Evolutionary conservation across 92 coral and sea anemone species (phyloP).

Genomic region (Paramuricea clavata): DNA sequence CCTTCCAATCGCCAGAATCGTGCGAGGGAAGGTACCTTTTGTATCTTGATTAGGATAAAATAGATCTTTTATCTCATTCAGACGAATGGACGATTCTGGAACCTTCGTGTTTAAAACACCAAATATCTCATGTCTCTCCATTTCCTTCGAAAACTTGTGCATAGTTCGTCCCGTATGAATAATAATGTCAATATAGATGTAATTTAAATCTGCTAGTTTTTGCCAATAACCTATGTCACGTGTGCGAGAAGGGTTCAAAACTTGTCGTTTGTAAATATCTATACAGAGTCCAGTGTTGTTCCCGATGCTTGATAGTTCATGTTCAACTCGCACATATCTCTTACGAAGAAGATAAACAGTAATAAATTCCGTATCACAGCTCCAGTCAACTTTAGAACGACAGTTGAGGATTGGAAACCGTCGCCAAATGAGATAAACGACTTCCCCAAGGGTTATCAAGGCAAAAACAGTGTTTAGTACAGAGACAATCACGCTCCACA

Average conservation of each 20-base stretch:
- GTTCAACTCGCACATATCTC: neutral
- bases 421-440: neutral
- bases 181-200: neutral
- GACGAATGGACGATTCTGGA: slow-evolving; percentile 29
- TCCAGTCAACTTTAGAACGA: neutral
- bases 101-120: neutral
- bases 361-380: slow-evolving; percentile 25
- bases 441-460: neutral
- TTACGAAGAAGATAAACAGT: slow-evolving; percentile 17
- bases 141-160: neutral
- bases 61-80: slow-evolving; percentile 45
- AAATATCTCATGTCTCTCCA: neutral
- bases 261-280: neutral
- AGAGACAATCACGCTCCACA: neutral
- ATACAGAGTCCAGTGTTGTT: too few relatives aligned
- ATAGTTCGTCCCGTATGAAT: slow-evolving; percentile 43
- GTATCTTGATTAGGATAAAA: slow-evolving; percentile 21
- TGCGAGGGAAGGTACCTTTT: neutral
- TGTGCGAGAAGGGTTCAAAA: neutral
- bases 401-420: neutral
- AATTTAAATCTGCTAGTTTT: neutral
- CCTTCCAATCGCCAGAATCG: slow-evolving; percentile 47
- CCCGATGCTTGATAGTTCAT: too few relatives aligned
- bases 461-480: slow-evolving; percentile 10
- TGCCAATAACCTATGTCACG: neutral